Evolutionary conservation across 2,113 vertebrate genomes (phyloP).

Genomic region (Vicugna pacos): DNA sequence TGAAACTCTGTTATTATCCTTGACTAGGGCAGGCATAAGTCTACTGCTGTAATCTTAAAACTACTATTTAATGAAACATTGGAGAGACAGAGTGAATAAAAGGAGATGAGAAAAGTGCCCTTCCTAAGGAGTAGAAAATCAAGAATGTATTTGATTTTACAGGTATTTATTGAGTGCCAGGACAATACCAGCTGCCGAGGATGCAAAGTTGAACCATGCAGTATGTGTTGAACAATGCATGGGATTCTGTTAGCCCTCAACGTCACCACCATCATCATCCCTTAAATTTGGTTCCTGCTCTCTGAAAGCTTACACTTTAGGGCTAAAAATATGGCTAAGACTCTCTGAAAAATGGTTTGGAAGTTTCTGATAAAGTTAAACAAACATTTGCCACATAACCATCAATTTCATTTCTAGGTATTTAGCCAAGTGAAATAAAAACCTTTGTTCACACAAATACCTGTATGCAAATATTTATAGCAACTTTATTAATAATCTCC

Average conservation of each 20-base stretch:
- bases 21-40: not conserved
- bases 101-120: not conserved
- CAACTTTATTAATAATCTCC: not conserved
- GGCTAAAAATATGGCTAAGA: not conserved
- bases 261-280: not conserved
- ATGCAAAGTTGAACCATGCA: not conserved
- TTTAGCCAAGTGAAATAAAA: not conserved
- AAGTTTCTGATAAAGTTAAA: constrained; percentile 9
- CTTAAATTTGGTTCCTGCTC: not conserved
- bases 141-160: not conserved
- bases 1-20: not conserved
- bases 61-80: not conserved
- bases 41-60: not conserved
- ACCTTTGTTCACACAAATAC: not conserved
- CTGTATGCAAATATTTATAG: not conserved
- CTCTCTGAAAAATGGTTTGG: not conserved
- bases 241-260: not conserved
- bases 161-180: not conserved
- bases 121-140: not conserved
- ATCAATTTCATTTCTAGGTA: not conserved
- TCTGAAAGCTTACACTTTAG: not conserved
- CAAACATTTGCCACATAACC: not conserved
- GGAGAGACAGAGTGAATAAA: not conserved
- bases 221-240: too few relatives aligned
- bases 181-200: not conserved